A percentile compares a stretch with the other conserved stretches of the same genome.
Conservation (phyloP, 2,113 vertebrate genomes). For the Prinia subflava region DNA sequence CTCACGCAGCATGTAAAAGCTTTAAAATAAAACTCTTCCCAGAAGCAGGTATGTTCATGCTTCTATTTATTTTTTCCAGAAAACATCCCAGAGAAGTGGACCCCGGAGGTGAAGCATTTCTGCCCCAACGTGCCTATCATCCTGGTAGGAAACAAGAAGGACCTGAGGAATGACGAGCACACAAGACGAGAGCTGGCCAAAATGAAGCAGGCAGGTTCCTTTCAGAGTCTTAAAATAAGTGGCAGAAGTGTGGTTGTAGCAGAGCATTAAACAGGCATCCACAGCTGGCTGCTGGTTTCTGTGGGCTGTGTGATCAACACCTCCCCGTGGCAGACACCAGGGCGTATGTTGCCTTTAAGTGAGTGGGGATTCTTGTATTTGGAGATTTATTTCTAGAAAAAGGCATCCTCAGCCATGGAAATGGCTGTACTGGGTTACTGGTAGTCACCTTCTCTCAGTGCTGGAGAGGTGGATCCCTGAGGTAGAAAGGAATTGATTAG, state of each 20-base stretch:
- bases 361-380: background rate
- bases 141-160: constrained; percentile 98
- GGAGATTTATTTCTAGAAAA: background rate
- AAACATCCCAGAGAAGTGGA: constrained; percentile 99
- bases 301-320: background rate
- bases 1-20: background rate
- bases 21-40: background rate
- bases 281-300: background rate
- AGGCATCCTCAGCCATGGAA: background rate
- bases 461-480: background rate
- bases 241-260: background rate
- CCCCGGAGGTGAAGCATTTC: constrained; percentile 98
- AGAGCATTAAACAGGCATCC: background rate
- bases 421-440: background rate
- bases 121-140: constrained; percentile 99
- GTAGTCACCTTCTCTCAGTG: background rate
- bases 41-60: background rate
- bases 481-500: background rate
- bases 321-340: background rate
- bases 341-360: background rate
- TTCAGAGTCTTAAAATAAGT: background rate
- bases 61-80: constrained; percentile 66
- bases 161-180: constrained; percentile 96
- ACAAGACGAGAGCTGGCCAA: constrained; percentile 95
- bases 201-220: constrained; percentile 92